Evolutionary conservation across 2,113 vertebrate species (phyloP).

Genomic region (Mungos mungo): DNA sequence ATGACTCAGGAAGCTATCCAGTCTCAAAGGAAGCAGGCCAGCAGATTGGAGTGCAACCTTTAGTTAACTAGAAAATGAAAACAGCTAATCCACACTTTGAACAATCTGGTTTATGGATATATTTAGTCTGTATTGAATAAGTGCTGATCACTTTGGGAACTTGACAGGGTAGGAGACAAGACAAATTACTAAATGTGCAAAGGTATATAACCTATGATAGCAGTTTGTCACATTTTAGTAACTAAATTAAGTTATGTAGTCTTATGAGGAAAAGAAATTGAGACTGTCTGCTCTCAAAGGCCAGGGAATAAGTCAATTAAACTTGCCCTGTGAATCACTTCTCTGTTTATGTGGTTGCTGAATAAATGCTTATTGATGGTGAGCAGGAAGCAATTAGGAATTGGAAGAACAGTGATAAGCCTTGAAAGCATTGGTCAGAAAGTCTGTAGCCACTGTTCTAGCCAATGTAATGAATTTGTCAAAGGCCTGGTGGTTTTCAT

Average conservation of each 20-base stretch:
- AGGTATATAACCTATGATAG: slow-evolving; percentile 38
- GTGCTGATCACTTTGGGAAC: background rate
- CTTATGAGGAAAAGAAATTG: slow-evolving; percentile 53
- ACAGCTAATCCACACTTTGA: background rate
- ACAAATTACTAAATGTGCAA: background rate
- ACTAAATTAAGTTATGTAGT: slow-evolving; percentile 57
- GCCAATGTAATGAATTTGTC: background rate
- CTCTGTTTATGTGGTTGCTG: background rate
- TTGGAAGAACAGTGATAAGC: background rate
- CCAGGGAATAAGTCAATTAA: slow-evolving; percentile 42
- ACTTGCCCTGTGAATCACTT: background rate
- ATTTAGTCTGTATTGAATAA: background rate
- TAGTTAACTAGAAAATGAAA: background rate
- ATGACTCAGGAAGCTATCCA: background rate
- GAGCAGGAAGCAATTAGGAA: background rate
- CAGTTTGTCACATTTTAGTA: slow-evolving; percentile 65
- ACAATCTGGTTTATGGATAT: background rate
- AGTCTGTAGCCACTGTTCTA: background rate
- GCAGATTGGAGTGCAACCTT: background rate
- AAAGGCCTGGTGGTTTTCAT: background rate
- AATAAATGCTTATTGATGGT: slow-evolving; percentile 26
- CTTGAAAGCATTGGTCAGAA: background rate
- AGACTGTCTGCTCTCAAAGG: slow-evolving; percentile 43
- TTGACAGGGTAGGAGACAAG: background rate
- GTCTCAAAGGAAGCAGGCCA: background rate